Conservation (phyloP, 37 sponge, comb jelly and placozoan species). For the Chondrilla cf. caribensis region DNA sequence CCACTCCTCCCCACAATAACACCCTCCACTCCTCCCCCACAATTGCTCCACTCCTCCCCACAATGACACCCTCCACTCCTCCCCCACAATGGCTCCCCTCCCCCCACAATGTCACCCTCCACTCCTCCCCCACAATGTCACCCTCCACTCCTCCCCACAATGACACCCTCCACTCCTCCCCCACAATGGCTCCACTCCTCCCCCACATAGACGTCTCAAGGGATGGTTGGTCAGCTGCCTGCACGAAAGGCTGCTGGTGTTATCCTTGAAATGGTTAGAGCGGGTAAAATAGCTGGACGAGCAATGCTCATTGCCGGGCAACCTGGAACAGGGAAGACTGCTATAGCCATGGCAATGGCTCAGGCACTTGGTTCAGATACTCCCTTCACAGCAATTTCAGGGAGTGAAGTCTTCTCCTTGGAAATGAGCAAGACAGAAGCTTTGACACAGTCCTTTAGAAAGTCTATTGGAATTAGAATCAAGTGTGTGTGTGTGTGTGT, state of each 20-base stretch:
- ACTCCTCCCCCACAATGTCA: no score
- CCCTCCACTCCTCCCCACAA: no score
- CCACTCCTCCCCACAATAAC: no score
- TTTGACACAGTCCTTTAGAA: constrained; percentile 90
- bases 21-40: no score
- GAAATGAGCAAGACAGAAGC: constrained; percentile 99
- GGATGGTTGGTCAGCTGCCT: constrained; percentile 94
- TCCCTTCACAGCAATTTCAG: constrained; percentile 93
- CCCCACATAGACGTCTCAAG: constrained; percentile 93
- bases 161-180: no score
- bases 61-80: no score
- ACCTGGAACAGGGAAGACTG: constrained; percentile 95
- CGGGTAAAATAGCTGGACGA: constrained; percentile 95
- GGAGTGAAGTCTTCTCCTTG: constrained; percentile 90
- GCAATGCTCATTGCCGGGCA: constrained; percentile 93
- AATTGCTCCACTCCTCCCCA: no score
- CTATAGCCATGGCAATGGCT: constrained; percentile 99
- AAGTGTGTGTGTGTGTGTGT: constrained; percentile 61
- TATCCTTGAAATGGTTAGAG: constrained; percentile 93
- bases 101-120: no score
- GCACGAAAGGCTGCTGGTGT: constrained; percentile 92
- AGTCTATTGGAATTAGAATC: constrained; percentile 96
- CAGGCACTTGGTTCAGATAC: constrained; percentile 95
- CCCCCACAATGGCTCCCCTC: no score
- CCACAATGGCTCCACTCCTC: no score